phyloP scores from a whole-genome alignment of 2,888 invertebrate species.

The Chloroclystis v-ata region DNA sequence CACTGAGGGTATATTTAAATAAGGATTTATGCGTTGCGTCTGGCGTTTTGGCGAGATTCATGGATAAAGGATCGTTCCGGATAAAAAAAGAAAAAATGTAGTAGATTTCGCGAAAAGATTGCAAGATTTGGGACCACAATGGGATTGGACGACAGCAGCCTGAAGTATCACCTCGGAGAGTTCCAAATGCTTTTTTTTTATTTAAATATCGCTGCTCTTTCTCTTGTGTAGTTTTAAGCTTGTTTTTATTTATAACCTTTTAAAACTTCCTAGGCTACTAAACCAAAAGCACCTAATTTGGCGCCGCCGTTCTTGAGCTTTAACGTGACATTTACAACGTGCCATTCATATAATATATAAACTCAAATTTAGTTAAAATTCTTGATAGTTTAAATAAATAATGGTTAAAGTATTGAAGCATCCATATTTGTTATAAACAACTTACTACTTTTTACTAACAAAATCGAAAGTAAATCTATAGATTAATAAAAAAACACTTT shows the following conservation, averaged over 20 bases:
- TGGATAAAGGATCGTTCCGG: conserved; percentile 65
- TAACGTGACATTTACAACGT: too few species aligned
- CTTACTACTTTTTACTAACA: conserved; percentile 28
- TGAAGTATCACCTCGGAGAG: conserved; percentile 44
- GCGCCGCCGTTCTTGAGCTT: too few species aligned
- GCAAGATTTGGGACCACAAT: conserved; percentile 52
- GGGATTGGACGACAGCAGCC: conserved; percentile 39
- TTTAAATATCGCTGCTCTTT: not conserved
- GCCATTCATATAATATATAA: too few species aligned
- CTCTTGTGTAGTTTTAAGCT: too few species aligned
- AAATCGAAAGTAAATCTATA: conserved; percentile 65
- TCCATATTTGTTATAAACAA: too few species aligned
- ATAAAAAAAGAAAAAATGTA: conserved; percentile 47
- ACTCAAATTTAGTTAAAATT: too few species aligned
- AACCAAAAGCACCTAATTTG: too few species aligned
- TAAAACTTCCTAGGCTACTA: not conserved
- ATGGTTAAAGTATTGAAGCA: too few species aligned
- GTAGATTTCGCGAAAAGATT: conserved; percentile 52
- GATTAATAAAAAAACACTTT: conserved; percentile 66
- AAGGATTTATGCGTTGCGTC: conserved; percentile 77
- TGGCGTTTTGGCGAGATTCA: conserved; percentile 75
- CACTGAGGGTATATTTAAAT: conserved; percentile 70
- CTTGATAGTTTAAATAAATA: too few species aligned
- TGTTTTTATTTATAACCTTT: too few species aligned
- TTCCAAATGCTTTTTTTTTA: conserved; percentile 29